phyloP scores from a whole-genome alignment of 2,113 vertebrate species.

The Todiramphus saurophagus region DNA sequence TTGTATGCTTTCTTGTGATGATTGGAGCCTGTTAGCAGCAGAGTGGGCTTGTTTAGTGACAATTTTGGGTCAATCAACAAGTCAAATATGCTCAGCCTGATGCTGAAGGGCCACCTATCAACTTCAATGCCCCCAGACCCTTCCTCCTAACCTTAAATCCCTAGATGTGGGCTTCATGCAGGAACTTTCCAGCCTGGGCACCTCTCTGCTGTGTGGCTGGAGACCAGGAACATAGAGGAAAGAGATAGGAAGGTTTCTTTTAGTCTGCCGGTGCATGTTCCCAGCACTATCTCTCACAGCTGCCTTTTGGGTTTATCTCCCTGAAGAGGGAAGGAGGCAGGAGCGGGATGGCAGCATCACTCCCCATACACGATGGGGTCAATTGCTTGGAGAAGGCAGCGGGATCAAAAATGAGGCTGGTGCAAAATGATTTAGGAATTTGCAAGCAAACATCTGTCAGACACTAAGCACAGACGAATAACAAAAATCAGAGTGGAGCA shows the following conservation, averaged over 20 bases:
- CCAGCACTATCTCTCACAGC: neutral
- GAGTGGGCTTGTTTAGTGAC: neutral
- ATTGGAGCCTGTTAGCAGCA: neutral
- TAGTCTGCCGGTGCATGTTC: accelerated
- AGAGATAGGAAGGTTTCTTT: neutral
- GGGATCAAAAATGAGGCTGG: neutral
- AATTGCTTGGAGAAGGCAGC: accelerated
- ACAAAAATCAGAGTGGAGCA: neutral
- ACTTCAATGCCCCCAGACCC: accelerated
- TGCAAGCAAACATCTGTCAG: conserved; percentile 3
- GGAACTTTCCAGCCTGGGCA: neutral
- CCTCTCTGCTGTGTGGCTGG: neutral
- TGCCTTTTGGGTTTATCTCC: neutral
- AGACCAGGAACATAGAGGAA: accelerated
- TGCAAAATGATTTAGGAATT: neutral
- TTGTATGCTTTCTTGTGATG: neutral
- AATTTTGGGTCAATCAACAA: neutral
- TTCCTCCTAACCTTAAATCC: neutral
- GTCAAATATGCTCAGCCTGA: neutral
- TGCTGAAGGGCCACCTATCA: neutral
- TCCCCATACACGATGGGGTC: accelerated
- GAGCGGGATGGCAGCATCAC: accelerated
- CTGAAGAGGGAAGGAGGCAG: neutral
- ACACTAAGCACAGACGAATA: conserved; percentile 13
- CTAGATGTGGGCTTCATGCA: neutral